Conservation (phyloP, 1,140 invertebrate genomes). For the Babylonia areolata region DNA sequence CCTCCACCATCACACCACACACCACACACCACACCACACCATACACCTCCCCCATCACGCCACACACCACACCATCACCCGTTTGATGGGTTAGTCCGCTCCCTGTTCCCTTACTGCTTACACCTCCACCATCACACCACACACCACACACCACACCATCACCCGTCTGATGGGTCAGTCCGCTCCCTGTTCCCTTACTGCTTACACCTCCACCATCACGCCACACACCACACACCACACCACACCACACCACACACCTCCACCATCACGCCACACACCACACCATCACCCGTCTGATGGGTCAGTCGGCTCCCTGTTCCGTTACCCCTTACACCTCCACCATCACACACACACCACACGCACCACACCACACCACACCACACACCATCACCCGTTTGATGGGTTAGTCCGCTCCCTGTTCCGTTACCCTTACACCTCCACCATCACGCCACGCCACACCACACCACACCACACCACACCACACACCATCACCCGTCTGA, state of each 20-base stretch:
- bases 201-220: no score
- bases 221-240: not conserved
- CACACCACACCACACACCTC: not conserved
- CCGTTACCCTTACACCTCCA: no score
- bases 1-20: not conserved
- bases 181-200: no score
- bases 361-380: not conserved
- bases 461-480: no score
- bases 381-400: conserved; percentile 53
- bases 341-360: not conserved
- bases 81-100: conserved; percentile 50
- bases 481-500: conserved; percentile 52
- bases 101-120: no score
- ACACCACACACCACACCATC: conserved; percentile 36
- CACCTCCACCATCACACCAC: not conserved
- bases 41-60: no score
- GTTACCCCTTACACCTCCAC: no score
- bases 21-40: not conserved
- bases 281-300: conserved; percentile 53
- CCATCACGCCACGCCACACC: not conserved
- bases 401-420: conserved; percentile 33
- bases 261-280: no score
- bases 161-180: conserved; percentile 53
- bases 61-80: conserved; percentile 40
- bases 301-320: conserved; percentile 28